Evolutionary conservation across 2,888 invertebrate genomes (phyloP).

Genomic region (Ophion slaviceki): DNA sequence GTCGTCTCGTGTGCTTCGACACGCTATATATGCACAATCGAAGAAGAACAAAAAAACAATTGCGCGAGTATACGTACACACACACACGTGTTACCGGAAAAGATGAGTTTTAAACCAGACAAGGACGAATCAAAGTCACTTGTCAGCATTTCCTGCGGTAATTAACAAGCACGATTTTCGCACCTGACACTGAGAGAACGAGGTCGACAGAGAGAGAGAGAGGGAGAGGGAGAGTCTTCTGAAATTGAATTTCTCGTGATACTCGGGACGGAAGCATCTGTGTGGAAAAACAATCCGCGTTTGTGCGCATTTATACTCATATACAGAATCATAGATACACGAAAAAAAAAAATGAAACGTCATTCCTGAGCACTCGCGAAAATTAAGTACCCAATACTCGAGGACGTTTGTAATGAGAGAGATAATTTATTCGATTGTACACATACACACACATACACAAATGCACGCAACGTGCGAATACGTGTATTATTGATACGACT

Average conservation of each 20-base stretch:
- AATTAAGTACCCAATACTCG: constrained; percentile 51
- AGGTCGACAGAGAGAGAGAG: background rate
- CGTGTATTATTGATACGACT: background rate
- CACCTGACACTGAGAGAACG: background rate
- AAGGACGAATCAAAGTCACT: constrained; percentile 76
- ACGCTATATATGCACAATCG: constrained; percentile 22
- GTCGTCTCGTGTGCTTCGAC: constrained; percentile 61
- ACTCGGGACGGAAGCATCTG: constrained; percentile 6
- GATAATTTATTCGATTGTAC: constrained; percentile 74
- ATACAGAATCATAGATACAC: constrained; percentile 51
- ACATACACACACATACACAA: constrained; percentile 4
- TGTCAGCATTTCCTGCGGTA: constrained; percentile 42
- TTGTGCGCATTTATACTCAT: constrained; percentile 63
- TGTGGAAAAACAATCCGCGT: constrained; percentile 27
- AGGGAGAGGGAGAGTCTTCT: background rate
- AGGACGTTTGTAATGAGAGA: constrained; percentile 73
- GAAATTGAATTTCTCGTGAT: constrained; percentile 18
- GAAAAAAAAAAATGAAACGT: constrained; percentile 67
- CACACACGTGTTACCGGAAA: background rate
- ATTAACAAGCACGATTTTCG: constrained; percentile 46
- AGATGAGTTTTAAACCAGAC: constrained; percentile 43
- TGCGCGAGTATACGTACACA: background rate
- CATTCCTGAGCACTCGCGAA: constrained; percentile 71
- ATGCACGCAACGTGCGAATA: constrained; percentile 70
- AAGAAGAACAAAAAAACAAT: constrained; percentile 15